A percentile compares a stretch with the other conserved stretches of the same genome.
Evolutionary conservation across 2,113 vertebrate species (phyloP).

Genomic region (rat (Rattus norvegicus)): DNA sequence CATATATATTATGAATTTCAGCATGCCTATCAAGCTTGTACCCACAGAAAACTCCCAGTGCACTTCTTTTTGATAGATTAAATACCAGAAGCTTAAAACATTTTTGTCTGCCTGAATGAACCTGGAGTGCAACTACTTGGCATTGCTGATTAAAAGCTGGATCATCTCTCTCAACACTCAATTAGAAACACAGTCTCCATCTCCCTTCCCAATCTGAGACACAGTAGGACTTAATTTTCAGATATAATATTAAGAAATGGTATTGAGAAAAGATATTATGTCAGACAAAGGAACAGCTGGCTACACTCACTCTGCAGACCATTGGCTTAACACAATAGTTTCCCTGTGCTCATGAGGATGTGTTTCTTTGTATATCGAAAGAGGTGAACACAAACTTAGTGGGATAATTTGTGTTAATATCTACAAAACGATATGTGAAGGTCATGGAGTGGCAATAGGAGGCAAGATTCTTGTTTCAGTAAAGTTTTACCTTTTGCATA

Average conservation of each 20-base stretch:
- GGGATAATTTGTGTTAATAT: neutral
- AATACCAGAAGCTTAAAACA: neutral
- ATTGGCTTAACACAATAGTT: neutral
- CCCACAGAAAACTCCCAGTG: conserved; percentile 23
- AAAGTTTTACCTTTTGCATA: neutral
- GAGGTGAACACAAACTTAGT: neutral
- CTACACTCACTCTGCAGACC: neutral
- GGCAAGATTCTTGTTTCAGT: neutral
- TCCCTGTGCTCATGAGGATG: neutral
- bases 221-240: neutral
- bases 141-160: neutral
- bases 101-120: conserved; percentile 21
- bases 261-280: neutral
- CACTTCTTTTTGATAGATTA: neutral
- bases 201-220: neutral
- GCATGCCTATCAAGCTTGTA: neutral
- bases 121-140: neutral
- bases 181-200: neutral
- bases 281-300: neutral
- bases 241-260: neutral
- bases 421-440: neutral
- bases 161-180: neutral
- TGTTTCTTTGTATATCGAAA: neutral
- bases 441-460: accelerated
- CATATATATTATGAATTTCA: conserved; percentile 31